Evolutionary conservation across 2,888 invertebrate genomes (phyloP).

Genomic region (Ectemnius lituratus): DNA sequence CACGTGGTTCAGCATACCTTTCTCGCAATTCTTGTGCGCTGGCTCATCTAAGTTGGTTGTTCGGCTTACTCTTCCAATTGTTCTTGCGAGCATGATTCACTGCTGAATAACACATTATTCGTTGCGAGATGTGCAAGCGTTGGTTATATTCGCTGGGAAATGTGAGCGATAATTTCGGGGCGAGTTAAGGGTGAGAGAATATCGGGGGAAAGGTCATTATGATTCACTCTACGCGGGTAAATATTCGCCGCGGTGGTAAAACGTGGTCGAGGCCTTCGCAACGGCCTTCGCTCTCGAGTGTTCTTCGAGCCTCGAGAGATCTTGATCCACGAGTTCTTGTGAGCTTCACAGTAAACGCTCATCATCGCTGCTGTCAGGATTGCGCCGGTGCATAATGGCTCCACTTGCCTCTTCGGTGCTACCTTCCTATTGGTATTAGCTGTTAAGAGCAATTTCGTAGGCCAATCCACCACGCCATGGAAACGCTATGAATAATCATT

Average conservation of each 20-base stretch:
- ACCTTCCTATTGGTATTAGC: too few relatives aligned
- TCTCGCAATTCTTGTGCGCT: too few relatives aligned
- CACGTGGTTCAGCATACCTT: background rate
- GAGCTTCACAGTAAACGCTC: background rate
- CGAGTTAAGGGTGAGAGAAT: constrained; percentile 12
- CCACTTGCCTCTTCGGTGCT: background rate
- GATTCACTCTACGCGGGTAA: constrained; percentile 24
- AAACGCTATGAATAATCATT: too few relatives aligned
- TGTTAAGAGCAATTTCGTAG: too few relatives aligned
- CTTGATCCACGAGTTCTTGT: constrained; percentile 16
- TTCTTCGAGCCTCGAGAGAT: constrained; percentile 30
- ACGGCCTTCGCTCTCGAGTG: constrained; percentile 35
- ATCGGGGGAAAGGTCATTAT: constrained; percentile 11
- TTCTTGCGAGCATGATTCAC: constrained; percentile 18
- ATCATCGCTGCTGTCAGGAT: background rate
- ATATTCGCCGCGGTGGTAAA: constrained; percentile 22
- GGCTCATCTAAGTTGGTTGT: background rate
- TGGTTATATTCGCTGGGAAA: constrained; percentile 30
- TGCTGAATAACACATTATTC: constrained; percentile 14
- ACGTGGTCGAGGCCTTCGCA: constrained; percentile 25
- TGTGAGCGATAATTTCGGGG: constrained; percentile 24
- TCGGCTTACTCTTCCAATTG: background rate
- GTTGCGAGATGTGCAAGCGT: constrained; percentile 10
- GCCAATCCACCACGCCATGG: too few relatives aligned
- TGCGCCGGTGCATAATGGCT: background rate